Base-by-base conservation (phyloP, 2,113 vertebrate genomes). In the Typhlomys cinereus region DNA sequence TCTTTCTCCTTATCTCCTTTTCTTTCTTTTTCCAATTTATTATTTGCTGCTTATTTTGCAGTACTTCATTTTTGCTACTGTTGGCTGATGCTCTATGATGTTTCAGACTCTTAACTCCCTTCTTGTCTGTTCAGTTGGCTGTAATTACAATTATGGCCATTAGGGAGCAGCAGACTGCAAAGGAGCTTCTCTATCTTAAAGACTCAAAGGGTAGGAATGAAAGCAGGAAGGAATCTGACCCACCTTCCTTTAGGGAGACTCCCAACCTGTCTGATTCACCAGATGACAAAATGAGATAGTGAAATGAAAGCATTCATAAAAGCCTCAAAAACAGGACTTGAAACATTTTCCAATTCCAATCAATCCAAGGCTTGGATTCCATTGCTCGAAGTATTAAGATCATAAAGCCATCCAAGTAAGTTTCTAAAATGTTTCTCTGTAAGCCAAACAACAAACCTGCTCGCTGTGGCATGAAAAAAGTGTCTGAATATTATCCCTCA, bases 121-220 rank as follows among this genome's bases (percentile, higher is more conserved):
- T 4, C 70, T 31, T 34, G 21, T 7, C n/a, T 34, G 14, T n/a
- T 59, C 21, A 14, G 21, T 85, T 75, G 29, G 59, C 29, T 92
- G 86, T 78, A 95, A 86, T 93, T 88, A 90, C 17, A 92, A 34
- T 31, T 66, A 21, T 34, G 27, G 36, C 86, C 96, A 91, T 83
- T n/a, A 76, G 89, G 92, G 92, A 20, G 93, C 89, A 96, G 94
- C 66, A 95, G 75, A 95, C 75, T 46, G 54, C 89, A 95, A 93
- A 93, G 71, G 80, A 94, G 91, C 29, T 80, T 73, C 34, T 23
- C 27, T 66, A 31, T 54, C 9, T 46, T 36, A 29, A 57, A 90
- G 50, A 23, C 46, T 92, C 39, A 62, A 13, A n/a, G 36, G 20
- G 71, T 34, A 15, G 23, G 2, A 34, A 5, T 27, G 52, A 41